Percentiles rank a stretch among this genome's conserved stretches.
phyloP scores from a whole-genome alignment of 2,113 vertebrate genomes.

The Donacobius atricapilla region DNA sequence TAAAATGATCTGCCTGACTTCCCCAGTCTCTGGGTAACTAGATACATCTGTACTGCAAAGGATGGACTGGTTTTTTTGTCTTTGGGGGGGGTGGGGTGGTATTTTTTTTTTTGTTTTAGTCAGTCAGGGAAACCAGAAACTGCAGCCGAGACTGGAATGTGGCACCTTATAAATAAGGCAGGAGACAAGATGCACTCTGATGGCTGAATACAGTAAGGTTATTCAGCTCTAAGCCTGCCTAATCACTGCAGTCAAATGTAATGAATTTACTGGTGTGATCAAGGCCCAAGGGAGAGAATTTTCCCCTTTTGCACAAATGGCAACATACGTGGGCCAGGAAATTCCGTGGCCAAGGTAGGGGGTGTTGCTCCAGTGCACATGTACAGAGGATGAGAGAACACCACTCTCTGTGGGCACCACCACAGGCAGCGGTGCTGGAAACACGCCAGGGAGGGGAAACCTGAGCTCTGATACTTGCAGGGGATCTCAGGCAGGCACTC shows the following conservation, averaged over 20 bases:
- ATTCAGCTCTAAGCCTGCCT: slow-evolving; percentile 47
- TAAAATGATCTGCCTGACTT: neutral
- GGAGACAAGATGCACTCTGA: slow-evolving; percentile 58
- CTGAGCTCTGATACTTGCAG: neutral
- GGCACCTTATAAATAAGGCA: slow-evolving; percentile 55
- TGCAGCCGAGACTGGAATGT: slow-evolving; percentile 54
- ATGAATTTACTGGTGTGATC: slow-evolving; percentile 38
- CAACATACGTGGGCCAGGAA: neutral
- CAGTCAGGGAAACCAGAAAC: slow-evolving; percentile 15
- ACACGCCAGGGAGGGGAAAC: accelerated
- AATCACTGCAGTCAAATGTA: slow-evolving; percentile 37
- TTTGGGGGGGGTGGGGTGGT: neutral
- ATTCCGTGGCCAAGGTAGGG: neutral
- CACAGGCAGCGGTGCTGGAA: accelerated
- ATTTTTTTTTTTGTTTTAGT: neutral
- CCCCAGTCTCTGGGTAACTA: neutral
- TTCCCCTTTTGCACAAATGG: neutral
- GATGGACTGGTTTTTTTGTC: neutral
- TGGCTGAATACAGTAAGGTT: slow-evolving; percentile 49
- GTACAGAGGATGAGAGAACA: neutral
- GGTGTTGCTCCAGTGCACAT: neutral
- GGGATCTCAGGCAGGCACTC: neutral
- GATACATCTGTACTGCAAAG: neutral
- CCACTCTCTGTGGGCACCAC: neutral
- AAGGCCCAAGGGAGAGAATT: neutral